Conservation (phyloP, 2,113 vertebrate species). For the Syngnathoides biaculeatus region DNA sequence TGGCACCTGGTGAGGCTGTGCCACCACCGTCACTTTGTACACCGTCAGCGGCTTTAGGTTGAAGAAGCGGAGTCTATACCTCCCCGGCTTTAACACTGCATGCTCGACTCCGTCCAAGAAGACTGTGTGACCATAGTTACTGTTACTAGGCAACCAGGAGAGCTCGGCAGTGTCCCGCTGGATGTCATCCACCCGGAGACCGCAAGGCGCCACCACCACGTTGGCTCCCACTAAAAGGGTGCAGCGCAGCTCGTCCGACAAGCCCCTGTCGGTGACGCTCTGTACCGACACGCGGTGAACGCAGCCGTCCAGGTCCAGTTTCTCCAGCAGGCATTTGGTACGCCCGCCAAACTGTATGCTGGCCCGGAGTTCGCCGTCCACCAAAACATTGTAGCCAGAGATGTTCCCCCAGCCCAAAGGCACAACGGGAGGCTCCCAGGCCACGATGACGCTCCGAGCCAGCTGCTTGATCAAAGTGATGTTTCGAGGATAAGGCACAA, state of each 20-base stretch:
- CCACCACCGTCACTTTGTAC: slow-evolving; percentile 88
- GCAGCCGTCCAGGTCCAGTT: slow-evolving; percentile 83
- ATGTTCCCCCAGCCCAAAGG: slow-evolving; percentile 87
- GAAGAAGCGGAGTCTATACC: slow-evolving; percentile 83
- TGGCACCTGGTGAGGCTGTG: slow-evolving; percentile 92
- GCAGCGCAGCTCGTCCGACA: slow-evolving; percentile 89
- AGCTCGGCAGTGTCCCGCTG: slow-evolving; percentile 88
- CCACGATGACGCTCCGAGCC: slow-evolving; percentile 95
- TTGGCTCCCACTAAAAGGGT: slow-evolving; percentile 89
- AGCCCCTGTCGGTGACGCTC: slow-evolving; percentile 81
- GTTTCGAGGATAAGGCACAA: slow-evolving; percentile 95
- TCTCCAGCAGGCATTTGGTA: slow-evolving; percentile 89
- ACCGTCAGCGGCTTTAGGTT: slow-evolving; percentile 86
- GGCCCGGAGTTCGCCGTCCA: slow-evolving; percentile 84
- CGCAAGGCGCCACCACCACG: slow-evolving; percentile 86
- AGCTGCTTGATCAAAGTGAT: slow-evolving; percentile 96
- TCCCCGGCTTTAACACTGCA: slow-evolving; percentile 79
- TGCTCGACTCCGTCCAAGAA: slow-evolving; percentile 89
- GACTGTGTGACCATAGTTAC: slow-evolving; percentile 92
- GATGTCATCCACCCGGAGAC: slow-evolving; percentile 85
- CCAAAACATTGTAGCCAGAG: slow-evolving; percentile 88
- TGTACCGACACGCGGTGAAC: slow-evolving; percentile 89
- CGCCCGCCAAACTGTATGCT: slow-evolving; percentile 76
- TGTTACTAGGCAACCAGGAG: slow-evolving; percentile 93
- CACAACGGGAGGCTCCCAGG: slow-evolving; percentile 89